Percentiles rank a stretch among this genome's conserved stretches.
Conservation (phyloP, 2,113 vertebrate species). For the Protobothrops mucrosquamatus region DNA sequence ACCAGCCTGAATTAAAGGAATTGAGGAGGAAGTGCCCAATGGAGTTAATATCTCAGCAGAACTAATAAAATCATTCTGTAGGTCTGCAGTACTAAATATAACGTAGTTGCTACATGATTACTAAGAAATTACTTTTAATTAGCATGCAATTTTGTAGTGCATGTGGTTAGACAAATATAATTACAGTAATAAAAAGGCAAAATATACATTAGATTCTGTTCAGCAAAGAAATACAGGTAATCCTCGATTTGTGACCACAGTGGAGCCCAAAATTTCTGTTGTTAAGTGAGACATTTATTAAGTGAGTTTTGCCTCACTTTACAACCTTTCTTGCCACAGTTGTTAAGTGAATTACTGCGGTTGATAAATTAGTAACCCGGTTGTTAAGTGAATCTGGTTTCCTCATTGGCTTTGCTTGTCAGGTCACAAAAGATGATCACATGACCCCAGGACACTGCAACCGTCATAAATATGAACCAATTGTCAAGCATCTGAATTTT, state of each 20-base stretch:
- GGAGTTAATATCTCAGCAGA: background rate
- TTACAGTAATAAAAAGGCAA: background rate
- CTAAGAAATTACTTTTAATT: background rate
- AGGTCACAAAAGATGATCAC: background rate
- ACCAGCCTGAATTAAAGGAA: background rate
- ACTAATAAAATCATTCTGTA: background rate
- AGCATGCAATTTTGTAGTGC: background rate
- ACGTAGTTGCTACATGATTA: background rate
- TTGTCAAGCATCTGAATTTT: background rate
- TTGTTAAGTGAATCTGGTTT: background rate
- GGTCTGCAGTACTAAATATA: background rate
- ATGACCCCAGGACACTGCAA: background rate
- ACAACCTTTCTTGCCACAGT: background rate
- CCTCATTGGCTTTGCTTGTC: background rate
- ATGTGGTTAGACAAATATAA: background rate
- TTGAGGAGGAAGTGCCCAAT: background rate
- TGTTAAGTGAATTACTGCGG: background rate
- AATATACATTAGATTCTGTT: background rate
- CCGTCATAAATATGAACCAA: background rate
- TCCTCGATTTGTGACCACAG: background rate
- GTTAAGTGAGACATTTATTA: background rate
- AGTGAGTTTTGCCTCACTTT: background rate
- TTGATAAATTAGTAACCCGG: background rate
- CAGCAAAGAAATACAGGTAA: background rate
- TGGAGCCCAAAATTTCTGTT: background rate